These are phyloP conservation scores for Parazoanthus darwini DNA, from an alignment of 92 coral and sea anemone species.

Conservation along the genomic window DNA sequence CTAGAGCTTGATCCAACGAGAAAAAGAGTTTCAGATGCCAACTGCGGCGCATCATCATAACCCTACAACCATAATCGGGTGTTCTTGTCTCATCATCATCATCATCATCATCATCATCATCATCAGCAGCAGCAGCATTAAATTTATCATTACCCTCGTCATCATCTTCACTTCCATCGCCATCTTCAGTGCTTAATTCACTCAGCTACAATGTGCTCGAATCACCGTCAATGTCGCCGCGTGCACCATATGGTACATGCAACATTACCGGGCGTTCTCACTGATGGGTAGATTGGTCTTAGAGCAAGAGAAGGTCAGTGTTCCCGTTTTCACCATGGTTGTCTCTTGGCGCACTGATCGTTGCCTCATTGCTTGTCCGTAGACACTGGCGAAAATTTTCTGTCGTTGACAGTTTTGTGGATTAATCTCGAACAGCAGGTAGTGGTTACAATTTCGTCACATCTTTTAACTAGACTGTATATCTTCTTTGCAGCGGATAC, in stretches of 20 bases:
- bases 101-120: slow-evolving; percentile 32
- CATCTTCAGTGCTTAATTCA: slow-evolving; percentile 20
- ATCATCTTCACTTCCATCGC: slow-evolving; percentile 9
- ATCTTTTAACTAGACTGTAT: slow-evolving; percentile 40
- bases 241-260: slow-evolving; percentile 19
- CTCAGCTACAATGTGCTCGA: slow-evolving; percentile 13
- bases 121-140: slow-evolving; percentile 1
- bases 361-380: slow-evolving; percentile 43
- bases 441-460: slow-evolving; percentile 41
- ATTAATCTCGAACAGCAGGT: slow-evolving; percentile 34
- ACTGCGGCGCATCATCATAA: slow-evolving; percentile 35
- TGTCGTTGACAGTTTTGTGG: slow-evolving; percentile 44
- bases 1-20: slow-evolving; percentile 40
- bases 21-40: slow-evolving; percentile 39
- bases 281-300: slow-evolving; percentile 40
- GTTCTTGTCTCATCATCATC: slow-evolving; percentile 33
- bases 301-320: slow-evolving; percentile 46
- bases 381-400: slow-evolving; percentile 38
- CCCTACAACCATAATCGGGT: slow-evolving; percentile 6
- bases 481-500: slow-evolving; percentile 33
- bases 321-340: slow-evolving; percentile 48
- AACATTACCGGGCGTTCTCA: slow-evolving; percentile 9
- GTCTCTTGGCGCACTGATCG: slow-evolving; percentile 51
- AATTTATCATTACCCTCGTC: slow-evolving; percentile 35
- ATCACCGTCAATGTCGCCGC: background rate